phyloP scores from a whole-genome alignment of 1,140 invertebrate species.

The Adoxophyes honmai region DNA sequence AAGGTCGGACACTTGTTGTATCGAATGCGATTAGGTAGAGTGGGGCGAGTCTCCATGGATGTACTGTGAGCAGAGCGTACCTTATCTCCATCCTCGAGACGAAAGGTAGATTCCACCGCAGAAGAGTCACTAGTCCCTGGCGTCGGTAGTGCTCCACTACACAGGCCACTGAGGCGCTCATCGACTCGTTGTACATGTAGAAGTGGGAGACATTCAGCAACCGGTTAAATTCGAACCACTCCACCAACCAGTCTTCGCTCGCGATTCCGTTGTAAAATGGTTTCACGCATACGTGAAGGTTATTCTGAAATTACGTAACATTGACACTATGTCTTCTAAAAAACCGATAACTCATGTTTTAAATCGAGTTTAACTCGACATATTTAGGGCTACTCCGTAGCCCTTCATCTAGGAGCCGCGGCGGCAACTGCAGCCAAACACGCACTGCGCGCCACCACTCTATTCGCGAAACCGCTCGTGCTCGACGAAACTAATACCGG shows the following conservation, averaged over 20 bases:
- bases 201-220: constrained; percentile 93
- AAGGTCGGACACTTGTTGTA: no score
- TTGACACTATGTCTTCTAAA: not conserved
- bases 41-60: no score
- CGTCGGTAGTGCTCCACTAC: constrained; percentile 85
- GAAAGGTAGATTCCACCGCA: constrained; percentile 95
- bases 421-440: no score
- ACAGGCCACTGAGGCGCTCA: constrained; percentile 87
- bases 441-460: no score
- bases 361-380: no score
- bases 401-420: no score
- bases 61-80: constrained; percentile 36
- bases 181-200: constrained; percentile 94
- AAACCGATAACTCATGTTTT: no score
- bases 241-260: constrained; percentile 89
- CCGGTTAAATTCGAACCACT: constrained; percentile 94
- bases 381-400: no score
- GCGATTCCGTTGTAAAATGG: constrained; percentile 95
- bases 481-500: no score
- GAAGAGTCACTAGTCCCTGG: constrained; percentile 84
- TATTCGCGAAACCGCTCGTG: no score
- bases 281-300: constrained; percentile 93
- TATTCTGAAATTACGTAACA: constrained; percentile 58
- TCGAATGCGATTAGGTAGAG: no score
- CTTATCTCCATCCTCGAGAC: constrained; percentile 92